Percentiles rank a stretch among this genome's conserved stretches.
Evolutionary conservation across 2,797 vertebrate species (phyloP).

Genomic region (Thalassophryne amazonica): DNA sequence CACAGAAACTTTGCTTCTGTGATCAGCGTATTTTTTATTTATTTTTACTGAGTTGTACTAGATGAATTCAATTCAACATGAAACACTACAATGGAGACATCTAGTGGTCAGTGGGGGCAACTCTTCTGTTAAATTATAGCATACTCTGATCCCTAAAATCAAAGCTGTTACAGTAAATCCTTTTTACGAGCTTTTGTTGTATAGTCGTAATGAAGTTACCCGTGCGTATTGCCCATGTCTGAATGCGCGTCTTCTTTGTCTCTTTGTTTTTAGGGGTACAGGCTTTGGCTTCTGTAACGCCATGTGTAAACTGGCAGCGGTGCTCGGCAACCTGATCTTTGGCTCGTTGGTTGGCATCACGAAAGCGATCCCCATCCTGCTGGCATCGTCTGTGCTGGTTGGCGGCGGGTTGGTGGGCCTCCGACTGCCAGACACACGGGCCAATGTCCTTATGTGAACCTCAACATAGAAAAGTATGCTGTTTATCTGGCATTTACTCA

Average conservation of each 20-base stretch:
- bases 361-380: slow-evolving; percentile 93
- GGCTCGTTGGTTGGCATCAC: slow-evolving; percentile 94
- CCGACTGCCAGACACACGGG: slow-evolving; percentile 92
- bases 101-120: too few relatives aligned
- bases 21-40: too few relatives aligned
- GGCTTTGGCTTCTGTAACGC: slow-evolving; percentile 97
- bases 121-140: too few relatives aligned
- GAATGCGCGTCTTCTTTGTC: background rate
- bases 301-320: slow-evolving; percentile 93
- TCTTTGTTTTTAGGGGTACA: slow-evolving; percentile 81
- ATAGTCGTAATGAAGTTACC: too few relatives aligned
- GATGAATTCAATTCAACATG: too few relatives aligned
- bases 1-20: too few relatives aligned
- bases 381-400: slow-evolving; percentile 92
- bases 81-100: too few relatives aligned
- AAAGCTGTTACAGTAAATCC: too few relatives aligned
- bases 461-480: background rate
- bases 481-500: slow-evolving; percentile 49
- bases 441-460: slow-evolving; percentile 94
- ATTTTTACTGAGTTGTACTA: too few relatives aligned
- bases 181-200: too few relatives aligned
- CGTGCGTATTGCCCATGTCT: too few relatives aligned
- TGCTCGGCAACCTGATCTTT: slow-evolving; percentile 95
- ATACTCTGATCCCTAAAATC: too few relatives aligned
- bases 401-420: slow-evolving; percentile 92